These are phyloP conservation scores for Malacosoma neustria DNA, from an alignment of 2,888 invertebrate species.

Conservation along the genomic window DNA sequence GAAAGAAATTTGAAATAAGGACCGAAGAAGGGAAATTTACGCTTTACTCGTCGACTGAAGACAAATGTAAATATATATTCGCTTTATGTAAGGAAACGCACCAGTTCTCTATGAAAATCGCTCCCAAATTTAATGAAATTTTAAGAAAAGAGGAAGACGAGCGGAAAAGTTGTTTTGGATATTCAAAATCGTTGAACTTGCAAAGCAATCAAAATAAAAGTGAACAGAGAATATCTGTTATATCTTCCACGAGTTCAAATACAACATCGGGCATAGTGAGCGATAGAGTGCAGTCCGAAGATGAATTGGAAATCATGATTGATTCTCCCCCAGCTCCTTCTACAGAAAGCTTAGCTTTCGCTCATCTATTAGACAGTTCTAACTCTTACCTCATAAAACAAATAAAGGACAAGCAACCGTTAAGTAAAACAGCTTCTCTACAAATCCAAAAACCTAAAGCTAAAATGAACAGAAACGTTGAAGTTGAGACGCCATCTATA, in stretches of 20 bases:
- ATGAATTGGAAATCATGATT: conserved; percentile 92
- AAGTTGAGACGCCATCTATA: conserved; percentile 29
- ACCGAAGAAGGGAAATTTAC: conserved; percentile 92
- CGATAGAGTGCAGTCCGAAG: conserved; percentile 95
- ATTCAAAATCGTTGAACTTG: conserved; percentile 77
- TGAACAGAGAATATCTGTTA: conserved; percentile 91
- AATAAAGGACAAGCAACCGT: conserved; percentile 39
- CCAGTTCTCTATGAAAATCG: conserved; percentile 95
- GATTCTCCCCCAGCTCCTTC: conserved; percentile 89
- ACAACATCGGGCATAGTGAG: conserved; percentile 98
- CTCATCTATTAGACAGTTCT: conserved; percentile 81
- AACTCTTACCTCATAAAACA: conserved; percentile 56
- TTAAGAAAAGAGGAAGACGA: conserved; percentile 87
- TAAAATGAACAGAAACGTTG: conserved; percentile 41
- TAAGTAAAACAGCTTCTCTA: conserved; percentile 51
- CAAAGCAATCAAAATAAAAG: conserved; percentile 78
- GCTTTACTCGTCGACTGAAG: conserved; percentile 93
- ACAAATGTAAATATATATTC: conserved; percentile 93
- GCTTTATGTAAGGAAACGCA: conserved; percentile 94
- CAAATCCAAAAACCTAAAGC: conserved; percentile 49
- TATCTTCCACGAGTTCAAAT: conserved; percentile 96
- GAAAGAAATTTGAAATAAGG: conserved; percentile 97
- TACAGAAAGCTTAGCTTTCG: conserved; percentile 87
- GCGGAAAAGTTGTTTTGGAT: conserved; percentile 82
- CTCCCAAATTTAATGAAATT: conserved; percentile 88